A percentile compares a stretch with the other conserved stretches of the same genome.
Evolutionary conservation across 1,140 invertebrate genomes (phyloP).

Genomic region (Chlorops oryzae): DNA sequence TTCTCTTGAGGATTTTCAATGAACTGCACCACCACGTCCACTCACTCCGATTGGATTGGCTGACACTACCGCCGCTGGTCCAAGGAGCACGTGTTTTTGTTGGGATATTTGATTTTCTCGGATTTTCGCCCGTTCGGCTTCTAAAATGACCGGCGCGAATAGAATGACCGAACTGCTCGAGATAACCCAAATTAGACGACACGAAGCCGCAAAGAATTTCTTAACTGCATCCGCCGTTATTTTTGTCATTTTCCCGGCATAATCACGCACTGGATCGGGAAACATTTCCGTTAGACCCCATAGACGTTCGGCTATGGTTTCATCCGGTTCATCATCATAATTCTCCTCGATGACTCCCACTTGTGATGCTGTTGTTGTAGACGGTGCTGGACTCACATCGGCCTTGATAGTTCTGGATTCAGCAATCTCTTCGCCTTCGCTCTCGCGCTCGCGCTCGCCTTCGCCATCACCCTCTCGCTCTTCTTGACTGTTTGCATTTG

Average conservation of each 20-base stretch:
- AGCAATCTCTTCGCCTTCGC: too few relatives aligned
- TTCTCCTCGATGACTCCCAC: too few relatives aligned
- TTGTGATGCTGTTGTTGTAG: too few relatives aligned
- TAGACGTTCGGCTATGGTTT: slow-evolving; percentile 76
- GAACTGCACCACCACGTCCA: too few relatives aligned
- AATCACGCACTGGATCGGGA: slow-evolving; percentile 70
- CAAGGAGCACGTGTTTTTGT: slow-evolving; percentile 77
- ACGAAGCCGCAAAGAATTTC: slow-evolving; percentile 70
- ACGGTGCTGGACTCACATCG: too few relatives aligned
- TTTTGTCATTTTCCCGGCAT: slow-evolving; percentile 53
- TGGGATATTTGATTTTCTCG: slow-evolving; percentile 88
- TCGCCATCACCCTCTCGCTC: too few relatives aligned
- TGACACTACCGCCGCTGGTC: too few relatives aligned
- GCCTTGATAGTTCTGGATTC: too few relatives aligned
- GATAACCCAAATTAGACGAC: slow-evolving; percentile 76
- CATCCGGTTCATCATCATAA: slow-evolving; percentile 64
- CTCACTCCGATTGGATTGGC: too few relatives aligned
- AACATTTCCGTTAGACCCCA: slow-evolving; percentile 93
- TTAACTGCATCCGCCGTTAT: slow-evolving; percentile 51
- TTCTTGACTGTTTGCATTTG: too few relatives aligned
- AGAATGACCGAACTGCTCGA: slow-evolving; percentile 86
- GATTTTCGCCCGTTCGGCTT: slow-evolving; percentile 85
- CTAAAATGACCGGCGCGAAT: slow-evolving; percentile 87
- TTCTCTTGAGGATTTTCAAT: too few relatives aligned
- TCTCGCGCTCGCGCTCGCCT: too few relatives aligned